A percentile compares a stretch with the other conserved stretches of the same genome.
Conservation (phyloP, 2,888 invertebrate species). For the Cerceris rybyensis region DNA sequence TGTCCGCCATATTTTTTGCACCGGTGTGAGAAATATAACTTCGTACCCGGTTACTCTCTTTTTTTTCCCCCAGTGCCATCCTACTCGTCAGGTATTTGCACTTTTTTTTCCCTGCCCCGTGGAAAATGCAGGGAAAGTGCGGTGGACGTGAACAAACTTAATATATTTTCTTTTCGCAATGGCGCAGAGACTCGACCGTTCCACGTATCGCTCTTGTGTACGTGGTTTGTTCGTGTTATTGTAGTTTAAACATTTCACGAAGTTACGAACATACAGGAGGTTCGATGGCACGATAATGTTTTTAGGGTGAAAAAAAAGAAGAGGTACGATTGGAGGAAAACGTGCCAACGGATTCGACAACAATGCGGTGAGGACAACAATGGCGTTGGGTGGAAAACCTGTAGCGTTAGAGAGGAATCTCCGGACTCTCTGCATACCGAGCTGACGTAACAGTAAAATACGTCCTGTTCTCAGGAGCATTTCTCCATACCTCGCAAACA, state of each 20-base stretch:
- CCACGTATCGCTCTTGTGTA: background rate
- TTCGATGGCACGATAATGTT: conserved; percentile 15
- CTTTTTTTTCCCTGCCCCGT: background rate
- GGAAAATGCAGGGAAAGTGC: conserved; percentile 17
- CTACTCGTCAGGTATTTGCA: conserved; percentile 21
- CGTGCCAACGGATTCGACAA: conserved; percentile 36
- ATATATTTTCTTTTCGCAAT: conserved; percentile 14
- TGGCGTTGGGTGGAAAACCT: conserved; percentile 20
- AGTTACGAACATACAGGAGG: background rate
- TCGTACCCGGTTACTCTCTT: conserved; percentile 8
- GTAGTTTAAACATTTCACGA: conserved; percentile 24
- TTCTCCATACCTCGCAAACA: background rate
- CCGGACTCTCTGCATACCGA: conserved; percentile 20
- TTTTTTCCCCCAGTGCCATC: background rate
- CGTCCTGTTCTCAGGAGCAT: conserved; percentile 11
- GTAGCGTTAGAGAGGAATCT: conserved; percentile 15
- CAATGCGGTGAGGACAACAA: conserved; percentile 26
- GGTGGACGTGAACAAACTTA: conserved; percentile 32
- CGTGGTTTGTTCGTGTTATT: conserved; percentile 12
- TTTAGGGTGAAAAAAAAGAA: background rate
- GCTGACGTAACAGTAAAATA: conserved; percentile 43
- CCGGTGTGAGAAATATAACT: background rate
- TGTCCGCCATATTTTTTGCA: background rate
- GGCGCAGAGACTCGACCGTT: conserved; percentile 8
- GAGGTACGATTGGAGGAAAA: background rate